These are phyloP conservation scores for Liopterus haemorrhoidalis DNA, from an alignment of 2,888 invertebrate species.

Conservation along the genomic window DNA sequence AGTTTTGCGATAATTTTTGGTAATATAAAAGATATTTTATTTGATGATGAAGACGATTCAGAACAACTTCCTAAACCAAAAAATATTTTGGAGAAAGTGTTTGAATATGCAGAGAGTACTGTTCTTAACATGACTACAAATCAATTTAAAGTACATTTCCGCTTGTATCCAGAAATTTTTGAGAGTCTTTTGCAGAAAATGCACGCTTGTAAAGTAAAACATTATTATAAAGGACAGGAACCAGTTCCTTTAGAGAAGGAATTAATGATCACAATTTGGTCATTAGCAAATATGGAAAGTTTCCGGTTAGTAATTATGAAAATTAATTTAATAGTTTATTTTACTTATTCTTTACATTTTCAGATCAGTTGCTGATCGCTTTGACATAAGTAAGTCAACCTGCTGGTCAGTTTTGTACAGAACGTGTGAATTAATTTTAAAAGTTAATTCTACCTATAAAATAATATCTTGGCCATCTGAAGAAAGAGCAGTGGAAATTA, in stretches of 20 bases:
- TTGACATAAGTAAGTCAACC: conserved; percentile 27
- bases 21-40: too few species aligned
- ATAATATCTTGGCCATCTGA: conserved; percentile 25
- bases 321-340: background rate
- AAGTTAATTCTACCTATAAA: conserved; percentile 19
- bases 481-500: conserved; percentile 17
- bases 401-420: conserved; percentile 29
- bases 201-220: too few species aligned
- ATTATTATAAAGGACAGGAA: conserved; percentile 7
- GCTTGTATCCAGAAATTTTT: too few species aligned
- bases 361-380: conserved; percentile 18
- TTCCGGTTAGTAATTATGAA: conserved; percentile 11
- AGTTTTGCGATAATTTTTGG: too few species aligned
- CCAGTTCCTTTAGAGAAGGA: conserved; percentile 19
- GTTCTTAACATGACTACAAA: too few species aligned
- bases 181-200: too few species aligned
- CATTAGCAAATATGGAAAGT: conserved; percentile 19
- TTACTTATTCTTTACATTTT: background rate
- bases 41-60: too few species aligned
- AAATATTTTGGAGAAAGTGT: too few species aligned
- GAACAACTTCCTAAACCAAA: too few species aligned
- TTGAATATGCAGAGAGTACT: too few species aligned
- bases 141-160: too few species aligned
- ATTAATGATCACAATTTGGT: conserved; percentile 25
- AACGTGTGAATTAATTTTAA: conserved; percentile 22